Evolutionary conservation across 2,797 vertebrate species (phyloP).

Genomic region (Gobio occitaniae): DNA sequence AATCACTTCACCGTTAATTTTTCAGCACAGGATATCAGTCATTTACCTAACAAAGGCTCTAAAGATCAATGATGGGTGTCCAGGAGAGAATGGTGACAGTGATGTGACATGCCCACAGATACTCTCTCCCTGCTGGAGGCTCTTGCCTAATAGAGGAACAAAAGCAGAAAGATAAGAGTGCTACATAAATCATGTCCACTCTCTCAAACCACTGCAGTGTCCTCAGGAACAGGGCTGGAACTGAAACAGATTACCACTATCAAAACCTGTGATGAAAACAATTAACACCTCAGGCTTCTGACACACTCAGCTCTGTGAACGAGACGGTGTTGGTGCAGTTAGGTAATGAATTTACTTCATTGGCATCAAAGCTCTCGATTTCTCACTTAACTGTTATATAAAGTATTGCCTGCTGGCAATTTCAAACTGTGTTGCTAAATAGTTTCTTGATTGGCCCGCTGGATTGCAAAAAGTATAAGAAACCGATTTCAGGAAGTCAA

Average conservation of each 20-base stretch:
- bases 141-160: constrained; percentile 51
- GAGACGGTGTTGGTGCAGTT: background rate
- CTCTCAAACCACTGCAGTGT: constrained; percentile 39
- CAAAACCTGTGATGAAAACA: constrained; percentile 55
- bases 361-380: constrained; percentile 23
- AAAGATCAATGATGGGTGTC: constrained; percentile 40
- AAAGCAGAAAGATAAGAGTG: constrained; percentile 51
- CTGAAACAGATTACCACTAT: constrained; percentile 54
- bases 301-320: constrained; percentile 22
- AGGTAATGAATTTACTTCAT: constrained; percentile 54
- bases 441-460: constrained; percentile 19
- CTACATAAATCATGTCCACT: constrained; percentile 50
- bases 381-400: constrained; percentile 20
- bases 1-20: constrained; percentile 20
- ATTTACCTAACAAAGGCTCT: constrained; percentile 49
- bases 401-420: constrained; percentile 35
- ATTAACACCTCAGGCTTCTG: constrained; percentile 54
- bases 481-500: background rate
- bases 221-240: constrained; percentile 43
- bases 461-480: background rate
- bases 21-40: constrained; percentile 28
- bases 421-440: constrained; percentile 23
- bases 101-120: constrained; percentile 36
- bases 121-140: constrained; percentile 35
- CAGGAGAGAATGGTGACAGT: constrained; percentile 45